Evolutionary conservation across 2,888 invertebrate species (phyloP), one percentile per base, ranked within the genome.

Genomic region (Noctua janthe): DNA sequence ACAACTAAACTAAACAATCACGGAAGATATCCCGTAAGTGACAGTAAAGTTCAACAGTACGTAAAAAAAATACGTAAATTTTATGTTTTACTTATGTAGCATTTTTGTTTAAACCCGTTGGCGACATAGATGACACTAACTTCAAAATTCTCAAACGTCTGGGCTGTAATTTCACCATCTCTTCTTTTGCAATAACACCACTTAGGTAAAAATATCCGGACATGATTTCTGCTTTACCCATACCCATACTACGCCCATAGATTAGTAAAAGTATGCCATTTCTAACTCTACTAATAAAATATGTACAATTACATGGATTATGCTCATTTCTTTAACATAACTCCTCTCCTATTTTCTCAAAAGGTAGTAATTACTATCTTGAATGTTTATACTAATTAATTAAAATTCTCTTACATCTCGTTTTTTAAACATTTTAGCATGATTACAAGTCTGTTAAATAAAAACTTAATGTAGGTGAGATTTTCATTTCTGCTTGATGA

Each of bases 381-480:
- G 43, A 15, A 56, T 59, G 29, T 72, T 43, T 7, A 29, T 43
- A 15, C 20, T 62, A 69, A 80, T 80, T 51, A 67, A 59, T 71
- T 71, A 66, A 47, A 15, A 71, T 54, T 29, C 7, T 47, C 35
- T 51, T 39, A 17, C 43, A 17, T 59, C 4, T 51, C 39, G n/a
- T 62, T 62, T 54, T 59, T 73, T 0, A 72, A 73, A 73, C 43
- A 73, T 81, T 81, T 73, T 62, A 73, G 15, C 13, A n/a, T 69
- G 20, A 73, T 69, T 80, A 80, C 7, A 56, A 69, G 6, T 80
- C 8, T 43, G 35, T 39, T 29, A 35, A 17, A 35, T 43, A n/a
- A 35, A n/a, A 47, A 62, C 23, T 49, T 17, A 69, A 78, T 47
- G 20, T 56, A 43, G 2, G 11, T 54, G n/a, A 35, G 43, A 66